Evolutionary conservation across 2,797 vertebrate genomes (phyloP).

Genomic region (Sebastes melanostomus): DNA sequence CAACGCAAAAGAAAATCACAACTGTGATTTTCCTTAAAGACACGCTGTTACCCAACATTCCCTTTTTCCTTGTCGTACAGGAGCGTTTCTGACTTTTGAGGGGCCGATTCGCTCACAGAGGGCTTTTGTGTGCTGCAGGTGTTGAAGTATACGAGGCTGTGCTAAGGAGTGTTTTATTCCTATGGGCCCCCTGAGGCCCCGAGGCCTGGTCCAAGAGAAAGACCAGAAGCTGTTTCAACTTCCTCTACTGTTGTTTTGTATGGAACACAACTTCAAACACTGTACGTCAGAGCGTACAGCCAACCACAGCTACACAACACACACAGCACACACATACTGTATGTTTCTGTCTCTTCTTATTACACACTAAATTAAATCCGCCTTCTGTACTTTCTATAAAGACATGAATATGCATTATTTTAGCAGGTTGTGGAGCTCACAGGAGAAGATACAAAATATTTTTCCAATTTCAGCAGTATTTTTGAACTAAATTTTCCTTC

Average conservation of each 20-base stretch:
- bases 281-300: slow-evolving; percentile 34
- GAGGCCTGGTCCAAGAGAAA: slow-evolving; percentile 69
- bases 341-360: background rate
- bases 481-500: background rate
- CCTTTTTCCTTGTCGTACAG: slow-evolving; percentile 27
- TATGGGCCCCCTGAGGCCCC: slow-evolving; percentile 49
- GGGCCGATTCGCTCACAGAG: slow-evolving; percentile 57
- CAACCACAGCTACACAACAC: slow-evolving; percentile 8
- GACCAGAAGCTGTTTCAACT: slow-evolving; percentile 74
- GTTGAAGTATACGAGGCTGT: slow-evolving; percentile 64
- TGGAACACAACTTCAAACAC: slow-evolving; percentile 65
- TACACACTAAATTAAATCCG: background rate
- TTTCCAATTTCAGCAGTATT: background rate
- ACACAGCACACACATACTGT: background rate
- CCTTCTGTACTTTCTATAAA: background rate
- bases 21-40: slow-evolving; percentile 3
- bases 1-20: background rate
- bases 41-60: slow-evolving; percentile 1
- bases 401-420: slow-evolving; percentile 4
- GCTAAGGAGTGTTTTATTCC: slow-evolving; percentile 61
- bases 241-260: slow-evolving; percentile 72
- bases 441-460: background rate
- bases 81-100: slow-evolving; percentile 46
- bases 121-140: slow-evolving; percentile 74
- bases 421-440: background rate